These are phyloP conservation scores for Sanderia malayensis DNA, from an alignment of 30 jellyfish, hydroid and myxozoan species.

Conservation along the genomic window DNA sequence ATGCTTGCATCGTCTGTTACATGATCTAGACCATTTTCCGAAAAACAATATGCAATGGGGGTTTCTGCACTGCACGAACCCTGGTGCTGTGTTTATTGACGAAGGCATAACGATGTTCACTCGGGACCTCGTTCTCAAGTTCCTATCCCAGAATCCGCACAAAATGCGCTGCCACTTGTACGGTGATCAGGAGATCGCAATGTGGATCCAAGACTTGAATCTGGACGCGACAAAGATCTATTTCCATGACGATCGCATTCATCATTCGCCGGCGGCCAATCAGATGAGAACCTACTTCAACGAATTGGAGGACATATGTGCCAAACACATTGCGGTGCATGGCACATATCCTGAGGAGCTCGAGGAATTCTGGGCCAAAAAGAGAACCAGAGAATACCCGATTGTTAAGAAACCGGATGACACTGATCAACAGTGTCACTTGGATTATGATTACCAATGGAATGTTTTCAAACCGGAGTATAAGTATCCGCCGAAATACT, in stretches of 20 bases:
- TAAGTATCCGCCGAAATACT: constrained; percentile 45
- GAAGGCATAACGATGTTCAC: constrained; percentile 74
- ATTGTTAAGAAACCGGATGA: constrained; percentile 9
- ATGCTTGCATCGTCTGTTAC: constrained; percentile 57
- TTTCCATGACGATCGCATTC: constrained; percentile 65
- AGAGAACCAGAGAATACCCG: constrained; percentile 11
- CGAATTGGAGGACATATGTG: constrained; percentile 62
- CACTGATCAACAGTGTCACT: constrained; percentile 22
- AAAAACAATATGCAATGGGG: constrained; percentile 66
- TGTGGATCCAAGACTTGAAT: constrained; percentile 64
- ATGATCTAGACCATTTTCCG: constrained; percentile 31
- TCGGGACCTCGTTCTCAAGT: constrained; percentile 57
- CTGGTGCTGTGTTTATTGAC: constrained; percentile 45
- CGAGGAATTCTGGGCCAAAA: constrained; percentile 63
- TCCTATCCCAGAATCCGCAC: constrained; percentile 70
- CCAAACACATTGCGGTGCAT: constrained; percentile 53
- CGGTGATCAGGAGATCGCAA: constrained; percentile 75
- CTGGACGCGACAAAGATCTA: constrained; percentile 48
- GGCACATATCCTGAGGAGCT: constrained; percentile 64
- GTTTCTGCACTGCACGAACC: constrained; percentile 37
- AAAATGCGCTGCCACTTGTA: constrained; percentile 66
- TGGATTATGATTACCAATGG: constrained; percentile 36
- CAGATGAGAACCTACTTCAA: constrained; percentile 32
- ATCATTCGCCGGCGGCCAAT: constrained; percentile 75
- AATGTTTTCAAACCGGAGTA: constrained; percentile 27